phyloP scores from a whole-genome alignment of 1,140 invertebrate species.

The Drosophila kepulauana region DNA sequence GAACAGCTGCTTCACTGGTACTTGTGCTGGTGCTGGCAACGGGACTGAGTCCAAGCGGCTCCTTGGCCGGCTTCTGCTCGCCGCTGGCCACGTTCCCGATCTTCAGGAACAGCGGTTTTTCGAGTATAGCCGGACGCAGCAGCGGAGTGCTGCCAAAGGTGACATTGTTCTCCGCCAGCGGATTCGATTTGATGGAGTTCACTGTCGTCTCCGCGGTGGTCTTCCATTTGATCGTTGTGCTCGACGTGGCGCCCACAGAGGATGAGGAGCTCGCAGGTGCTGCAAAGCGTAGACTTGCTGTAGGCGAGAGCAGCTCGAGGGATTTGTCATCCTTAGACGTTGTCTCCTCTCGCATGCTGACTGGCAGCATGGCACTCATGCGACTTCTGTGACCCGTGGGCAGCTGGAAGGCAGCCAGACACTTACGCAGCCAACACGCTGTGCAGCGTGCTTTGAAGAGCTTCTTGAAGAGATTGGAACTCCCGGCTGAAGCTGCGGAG shows the following conservation, averaged over 20 bases:
- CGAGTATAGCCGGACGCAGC: constrained; percentile 76
- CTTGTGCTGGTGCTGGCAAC: constrained; percentile 34
- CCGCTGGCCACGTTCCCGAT: constrained; percentile 24
- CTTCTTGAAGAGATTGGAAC: constrained; percentile 89
- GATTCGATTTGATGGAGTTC: constrained; percentile 71
- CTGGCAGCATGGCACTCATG: constrained; percentile 88
- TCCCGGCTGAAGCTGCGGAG: constrained; percentile 74
- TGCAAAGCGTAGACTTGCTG: constrained; percentile 53
- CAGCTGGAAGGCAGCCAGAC: constrained; percentile 91
- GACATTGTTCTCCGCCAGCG: constrained; percentile 78
- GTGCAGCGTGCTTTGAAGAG: constrained; percentile 91
- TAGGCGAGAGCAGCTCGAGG: constrained; percentile 60
- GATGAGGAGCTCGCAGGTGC: constrained; percentile 8
- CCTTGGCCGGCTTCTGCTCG: constrained; percentile 2
- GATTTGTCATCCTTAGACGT: constrained; percentile 57
- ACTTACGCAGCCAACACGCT: constrained; percentile 95
- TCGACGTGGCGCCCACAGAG: background rate
- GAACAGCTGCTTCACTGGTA: constrained; percentile 30
- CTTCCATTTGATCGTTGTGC: constrained; percentile 72
- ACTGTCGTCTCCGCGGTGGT: constrained; percentile 53
- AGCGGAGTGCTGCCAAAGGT: constrained; percentile 81
- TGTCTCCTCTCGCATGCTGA: constrained; percentile 63
- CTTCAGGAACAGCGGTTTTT: constrained; percentile 77
- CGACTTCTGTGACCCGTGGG: constrained; percentile 88
- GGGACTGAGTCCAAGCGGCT: constrained; percentile 37